phyloP scores from a whole-genome alignment of 2,888 invertebrate species.

The Flexamia atlantica region DNA sequence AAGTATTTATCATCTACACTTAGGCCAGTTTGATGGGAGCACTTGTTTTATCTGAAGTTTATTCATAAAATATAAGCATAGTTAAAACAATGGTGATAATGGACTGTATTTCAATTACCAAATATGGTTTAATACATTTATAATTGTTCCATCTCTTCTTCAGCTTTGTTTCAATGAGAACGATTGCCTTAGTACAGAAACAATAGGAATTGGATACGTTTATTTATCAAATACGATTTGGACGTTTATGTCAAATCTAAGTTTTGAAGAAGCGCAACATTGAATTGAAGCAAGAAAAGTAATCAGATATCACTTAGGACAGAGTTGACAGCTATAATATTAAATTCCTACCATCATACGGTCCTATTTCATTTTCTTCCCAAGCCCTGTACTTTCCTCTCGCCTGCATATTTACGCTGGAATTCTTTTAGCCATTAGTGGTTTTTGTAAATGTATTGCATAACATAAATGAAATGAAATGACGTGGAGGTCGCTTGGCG shows the following conservation, averaged over 20 bases:
- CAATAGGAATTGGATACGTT: background rate
- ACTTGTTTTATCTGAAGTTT: too few relatives aligned
- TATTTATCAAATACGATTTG: background rate
- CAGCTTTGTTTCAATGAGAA: too few relatives aligned
- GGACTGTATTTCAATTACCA: too few relatives aligned
- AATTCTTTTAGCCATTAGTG: slow-evolving; percentile 38
- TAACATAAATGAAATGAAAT: slow-evolving; percentile 7
- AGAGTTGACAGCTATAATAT: slow-evolving; percentile 41
- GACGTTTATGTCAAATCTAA: slow-evolving; percentile 28
- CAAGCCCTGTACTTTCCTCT: slow-evolving; percentile 18
- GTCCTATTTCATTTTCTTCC: slow-evolving; percentile 36
- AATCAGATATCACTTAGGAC: slow-evolving; percentile 44
- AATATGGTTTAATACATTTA: too few relatives aligned
- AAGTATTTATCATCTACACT: too few relatives aligned
- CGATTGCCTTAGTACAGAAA: too few relatives aligned
- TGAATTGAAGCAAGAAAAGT: slow-evolving; percentile 42
- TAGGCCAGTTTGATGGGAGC: too few relatives aligned
- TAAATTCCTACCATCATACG: slow-evolving; percentile 47
- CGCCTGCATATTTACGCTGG: slow-evolving; percentile 7
- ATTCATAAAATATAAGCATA: too few relatives aligned
- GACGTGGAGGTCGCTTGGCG: background rate
- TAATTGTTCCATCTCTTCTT: too few relatives aligned
- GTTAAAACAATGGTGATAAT: too few relatives aligned
- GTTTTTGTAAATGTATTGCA: slow-evolving; percentile 33
- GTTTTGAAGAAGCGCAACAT: slow-evolving; percentile 22